phyloP scores from a whole-genome alignment of 2,888 invertebrate genomes.

The Lampropteryx suffumata region DNA sequence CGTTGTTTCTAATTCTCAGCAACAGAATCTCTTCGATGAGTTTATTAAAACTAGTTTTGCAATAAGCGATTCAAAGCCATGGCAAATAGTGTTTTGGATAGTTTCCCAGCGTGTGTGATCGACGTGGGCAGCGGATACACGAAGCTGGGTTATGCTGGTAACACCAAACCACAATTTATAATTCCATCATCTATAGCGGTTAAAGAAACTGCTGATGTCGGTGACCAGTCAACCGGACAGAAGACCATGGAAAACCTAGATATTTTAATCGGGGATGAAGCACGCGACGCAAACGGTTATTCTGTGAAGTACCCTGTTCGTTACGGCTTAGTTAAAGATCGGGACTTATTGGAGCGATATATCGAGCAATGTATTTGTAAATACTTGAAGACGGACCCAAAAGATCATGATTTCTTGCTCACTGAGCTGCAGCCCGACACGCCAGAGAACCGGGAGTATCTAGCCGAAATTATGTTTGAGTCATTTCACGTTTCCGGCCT shows the following conservation, averaged over 20 bases:
- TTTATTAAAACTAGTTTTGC: too few relatives aligned
- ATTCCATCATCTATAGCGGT: slow-evolving; percentile 99
- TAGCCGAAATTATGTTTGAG: slow-evolving; percentile 99
- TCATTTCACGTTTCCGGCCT: slow-evolving; percentile 99
- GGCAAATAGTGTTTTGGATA: slow-evolving; percentile 82
- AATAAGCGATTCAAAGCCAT: slow-evolving; percentile 66
- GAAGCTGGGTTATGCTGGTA: slow-evolving; percentile 98
- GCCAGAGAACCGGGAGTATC: slow-evolving; percentile 98
- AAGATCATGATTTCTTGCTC: slow-evolving; percentile 98
- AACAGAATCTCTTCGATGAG: too few relatives aligned
- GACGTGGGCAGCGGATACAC: slow-evolving; percentile 99
- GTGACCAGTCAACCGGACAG: slow-evolving; percentile 94
- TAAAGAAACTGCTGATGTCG: slow-evolving; percentile 97
- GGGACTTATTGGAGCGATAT: slow-evolving; percentile 99
- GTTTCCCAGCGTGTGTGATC: slow-evolving; percentile 98
- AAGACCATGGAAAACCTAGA: slow-evolving; percentile 98
- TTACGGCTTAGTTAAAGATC: slow-evolving; percentile 99
- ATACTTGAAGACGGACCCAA: slow-evolving; percentile 98
- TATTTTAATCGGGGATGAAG: slow-evolving; percentile 99
- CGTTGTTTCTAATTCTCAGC: too few relatives aligned
- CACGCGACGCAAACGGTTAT: slow-evolving; percentile 98
- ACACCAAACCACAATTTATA: slow-evolving; percentile 99
- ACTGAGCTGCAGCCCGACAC: slow-evolving; percentile 99
- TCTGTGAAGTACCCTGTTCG: slow-evolving; percentile 99
- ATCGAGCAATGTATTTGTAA: slow-evolving; percentile 99